These are phyloP conservation scores for Chelonoidis abingdonii DNA, from an alignment of 2,113 vertebrate genomes.

Conservation along the genomic window DNA sequence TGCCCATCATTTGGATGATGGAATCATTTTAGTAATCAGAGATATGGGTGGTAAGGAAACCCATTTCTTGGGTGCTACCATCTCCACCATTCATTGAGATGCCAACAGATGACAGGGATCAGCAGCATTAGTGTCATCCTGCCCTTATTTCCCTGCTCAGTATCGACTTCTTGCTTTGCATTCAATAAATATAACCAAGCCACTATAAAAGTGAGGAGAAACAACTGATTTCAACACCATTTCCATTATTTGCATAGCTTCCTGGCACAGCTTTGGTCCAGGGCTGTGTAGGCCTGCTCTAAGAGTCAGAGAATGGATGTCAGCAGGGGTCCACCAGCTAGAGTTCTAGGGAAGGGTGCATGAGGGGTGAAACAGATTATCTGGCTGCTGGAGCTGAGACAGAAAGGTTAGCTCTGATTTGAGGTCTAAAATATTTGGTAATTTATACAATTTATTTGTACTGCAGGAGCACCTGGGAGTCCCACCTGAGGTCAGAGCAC, in stretches of 20 bases:
- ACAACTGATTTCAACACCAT: background rate
- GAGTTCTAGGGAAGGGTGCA: background rate
- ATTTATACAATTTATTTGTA: background rate
- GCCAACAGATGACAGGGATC: background rate
- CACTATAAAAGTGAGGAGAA: background rate
- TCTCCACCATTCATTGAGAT: background rate
- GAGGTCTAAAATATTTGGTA: background rate
- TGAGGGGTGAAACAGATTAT: background rate
- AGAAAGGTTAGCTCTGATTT: background rate
- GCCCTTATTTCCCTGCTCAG: background rate
- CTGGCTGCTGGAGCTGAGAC: background rate
- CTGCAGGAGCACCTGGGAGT: background rate
- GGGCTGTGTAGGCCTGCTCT: background rate
- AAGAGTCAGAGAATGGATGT: background rate
- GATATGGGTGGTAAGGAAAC: background rate
- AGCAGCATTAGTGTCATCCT: background rate
- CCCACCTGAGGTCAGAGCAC: background rate
- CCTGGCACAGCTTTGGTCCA: background rate
- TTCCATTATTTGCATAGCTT: background rate
- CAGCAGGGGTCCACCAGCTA: background rate
- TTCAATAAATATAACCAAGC: background rate
- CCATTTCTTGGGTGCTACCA: background rate
- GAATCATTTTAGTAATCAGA: background rate
- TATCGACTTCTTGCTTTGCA: accelerated
- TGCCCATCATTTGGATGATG: background rate